phyloP scores from a whole-genome alignment of 2,888 invertebrate genomes.

The Kryphioiulus occultus region DNA sequence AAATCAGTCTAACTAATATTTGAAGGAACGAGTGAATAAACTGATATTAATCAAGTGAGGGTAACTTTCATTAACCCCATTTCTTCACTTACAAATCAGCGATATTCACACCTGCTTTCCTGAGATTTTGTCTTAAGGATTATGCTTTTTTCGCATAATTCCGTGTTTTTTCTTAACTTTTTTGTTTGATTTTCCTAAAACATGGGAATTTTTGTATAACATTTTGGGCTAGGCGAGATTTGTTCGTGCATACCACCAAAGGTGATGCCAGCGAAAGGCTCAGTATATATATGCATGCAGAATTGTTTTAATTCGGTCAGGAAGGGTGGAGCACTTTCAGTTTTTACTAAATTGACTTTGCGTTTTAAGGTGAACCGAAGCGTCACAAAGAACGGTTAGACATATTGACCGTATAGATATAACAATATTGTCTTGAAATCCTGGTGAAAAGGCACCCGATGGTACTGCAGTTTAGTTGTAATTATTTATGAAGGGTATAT shows the following conservation, averaged over 20 bases:
- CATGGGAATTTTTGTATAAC: not conserved
- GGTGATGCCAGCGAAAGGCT: not conserved
- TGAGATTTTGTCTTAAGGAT: not conserved
- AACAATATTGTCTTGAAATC: slow-evolving; percentile 45
- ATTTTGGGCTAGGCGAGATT: not conserved
- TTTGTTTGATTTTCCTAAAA: not conserved
- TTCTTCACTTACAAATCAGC: not conserved
- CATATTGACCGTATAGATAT: slow-evolving; percentile 21
- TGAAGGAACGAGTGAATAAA: too few relatives aligned
- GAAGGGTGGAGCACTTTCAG: slow-evolving; percentile 48
- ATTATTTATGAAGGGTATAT: slow-evolving; percentile 41
- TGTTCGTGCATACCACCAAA: not conserved
- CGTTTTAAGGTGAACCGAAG: slow-evolving; percentile 46
- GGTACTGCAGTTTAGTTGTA: slow-evolving; percentile 40
- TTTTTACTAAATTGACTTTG: slow-evolving; percentile 45
- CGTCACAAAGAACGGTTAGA: slow-evolving; percentile 42
- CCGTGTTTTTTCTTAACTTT: not conserved
- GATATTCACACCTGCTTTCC: not conserved
- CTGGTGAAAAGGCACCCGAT: slow-evolving; percentile 45
- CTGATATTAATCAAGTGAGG: too few relatives aligned
- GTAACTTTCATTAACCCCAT: not conserved
- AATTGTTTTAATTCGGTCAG: slow-evolving; percentile 45
- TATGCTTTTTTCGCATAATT: not conserved
- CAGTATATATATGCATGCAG: not conserved
- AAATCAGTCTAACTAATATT: too few relatives aligned